Conservation (phyloP, 2,888 invertebrate species). For the Cerceris ruficornis region DNA sequence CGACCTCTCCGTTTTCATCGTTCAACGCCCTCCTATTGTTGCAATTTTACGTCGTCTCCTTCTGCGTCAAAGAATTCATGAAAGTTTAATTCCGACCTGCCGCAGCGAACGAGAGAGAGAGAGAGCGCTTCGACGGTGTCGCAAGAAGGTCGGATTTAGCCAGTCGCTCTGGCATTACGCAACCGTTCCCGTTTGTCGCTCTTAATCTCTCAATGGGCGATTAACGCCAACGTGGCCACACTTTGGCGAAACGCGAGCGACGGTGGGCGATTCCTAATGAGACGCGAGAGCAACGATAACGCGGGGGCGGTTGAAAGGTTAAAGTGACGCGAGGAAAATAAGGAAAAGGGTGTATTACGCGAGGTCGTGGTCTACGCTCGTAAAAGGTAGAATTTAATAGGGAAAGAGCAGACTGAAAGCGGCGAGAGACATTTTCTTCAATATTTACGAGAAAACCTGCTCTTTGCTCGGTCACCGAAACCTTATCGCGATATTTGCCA, state of each 20-base stretch:
- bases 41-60: no score
- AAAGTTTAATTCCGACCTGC: background rate
- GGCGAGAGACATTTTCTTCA: no score
- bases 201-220: background rate
- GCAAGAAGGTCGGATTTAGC: background rate
- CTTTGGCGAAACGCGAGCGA: background rate
- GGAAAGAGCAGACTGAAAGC: no score
- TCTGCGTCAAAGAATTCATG: background rate
- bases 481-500: no score
- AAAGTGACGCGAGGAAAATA: no score
- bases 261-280: background rate
- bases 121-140: background rate
- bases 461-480: no score
- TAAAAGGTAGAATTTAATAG: no score
- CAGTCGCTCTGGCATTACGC: background rate
- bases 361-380: no score
- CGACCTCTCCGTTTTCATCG: background rate
- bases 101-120: background rate
- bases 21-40: background rate
- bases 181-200: background rate
- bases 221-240: background rate
- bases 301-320: no score
- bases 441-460: no score
- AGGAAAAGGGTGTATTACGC: no score
- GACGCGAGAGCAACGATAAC: no score